Percentiles rank a stretch among this genome's conserved stretches.
Conservation (phyloP, 2,888 invertebrate genomes). For the Odontocerum albicorne region DNA sequence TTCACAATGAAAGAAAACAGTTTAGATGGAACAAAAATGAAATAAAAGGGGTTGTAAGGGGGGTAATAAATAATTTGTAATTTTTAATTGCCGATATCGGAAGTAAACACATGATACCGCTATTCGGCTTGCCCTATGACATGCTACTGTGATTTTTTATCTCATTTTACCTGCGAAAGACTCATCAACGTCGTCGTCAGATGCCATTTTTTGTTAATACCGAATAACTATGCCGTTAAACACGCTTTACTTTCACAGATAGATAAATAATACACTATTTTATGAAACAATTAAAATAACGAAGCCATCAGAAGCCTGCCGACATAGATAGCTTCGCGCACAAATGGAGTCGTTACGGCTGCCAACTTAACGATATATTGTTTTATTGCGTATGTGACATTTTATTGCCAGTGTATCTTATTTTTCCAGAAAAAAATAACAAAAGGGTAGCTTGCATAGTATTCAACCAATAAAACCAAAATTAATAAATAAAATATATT, state of each 20-base stretch:
- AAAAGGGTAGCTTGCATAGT: too few relatives aligned
- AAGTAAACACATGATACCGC: slow-evolving; percentile 64
- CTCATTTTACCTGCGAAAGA: slow-evolving; percentile 78
- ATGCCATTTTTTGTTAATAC: slow-evolving; percentile 64
- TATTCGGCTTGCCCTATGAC: slow-evolving; percentile 61
- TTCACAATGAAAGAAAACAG: slow-evolving; percentile 3
- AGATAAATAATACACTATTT: slow-evolving; percentile 13
- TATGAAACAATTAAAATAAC: slow-evolving; percentile 26
- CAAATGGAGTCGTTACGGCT: slow-evolving; percentile 30
- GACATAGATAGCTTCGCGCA: slow-evolving; percentile 33
- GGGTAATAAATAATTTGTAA: slow-evolving; percentile 42
- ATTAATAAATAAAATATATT: too few relatives aligned
- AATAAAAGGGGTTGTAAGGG: slow-evolving; percentile 17
- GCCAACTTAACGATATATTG: slow-evolving; percentile 24
- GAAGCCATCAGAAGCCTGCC: slow-evolving; percentile 25
- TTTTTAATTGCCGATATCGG: slow-evolving; percentile 59
- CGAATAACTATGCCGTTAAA: slow-evolving; percentile 25
- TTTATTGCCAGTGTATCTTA: neutral
- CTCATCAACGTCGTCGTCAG: slow-evolving; percentile 86
- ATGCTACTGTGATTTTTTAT: slow-evolving; percentile 50
- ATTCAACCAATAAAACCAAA: too few relatives aligned
- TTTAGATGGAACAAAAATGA: neutral
- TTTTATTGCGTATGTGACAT: slow-evolving; percentile 10
- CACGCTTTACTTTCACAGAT: slow-evolving; percentile 15
- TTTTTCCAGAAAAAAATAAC: neutral